These are phyloP conservation scores for Cephus pygmeus DNA, from an alignment of 2,888 invertebrate species.

Conservation along the genomic window DNA sequence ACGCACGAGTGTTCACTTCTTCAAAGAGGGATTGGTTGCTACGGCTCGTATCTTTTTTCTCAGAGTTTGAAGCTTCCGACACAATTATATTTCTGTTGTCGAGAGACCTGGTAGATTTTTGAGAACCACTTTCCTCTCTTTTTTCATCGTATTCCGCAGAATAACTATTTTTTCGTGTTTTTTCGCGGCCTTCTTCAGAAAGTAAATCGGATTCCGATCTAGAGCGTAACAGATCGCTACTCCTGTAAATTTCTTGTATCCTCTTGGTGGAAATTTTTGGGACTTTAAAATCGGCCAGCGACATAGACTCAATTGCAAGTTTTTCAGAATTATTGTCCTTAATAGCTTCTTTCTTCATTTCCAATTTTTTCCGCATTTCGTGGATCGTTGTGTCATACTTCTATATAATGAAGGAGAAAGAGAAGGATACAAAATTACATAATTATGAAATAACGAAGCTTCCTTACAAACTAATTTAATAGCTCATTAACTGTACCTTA, in stretches of 20 bases:
- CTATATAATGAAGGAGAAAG: constrained; percentile 32
- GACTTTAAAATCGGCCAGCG: constrained; percentile 59
- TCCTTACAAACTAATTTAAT: not conserved
- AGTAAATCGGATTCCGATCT: constrained; percentile 59
- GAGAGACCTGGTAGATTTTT: constrained; percentile 27
- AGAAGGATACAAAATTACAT: not conserved
- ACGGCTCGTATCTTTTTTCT: constrained; percentile 22
- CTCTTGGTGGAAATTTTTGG: constrained; percentile 62
- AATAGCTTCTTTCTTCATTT: constrained; percentile 46
- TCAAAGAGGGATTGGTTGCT: constrained; percentile 41
- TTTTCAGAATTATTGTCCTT: constrained; percentile 51
- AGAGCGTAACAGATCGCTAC: constrained; percentile 55
- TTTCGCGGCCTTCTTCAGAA: constrained; percentile 28
- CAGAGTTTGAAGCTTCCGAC: constrained; percentile 10
- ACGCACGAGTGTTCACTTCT: constrained; percentile 25
- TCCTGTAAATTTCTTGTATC: constrained; percentile 60
- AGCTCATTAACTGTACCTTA: constrained; percentile 41
- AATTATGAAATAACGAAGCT: not conserved
- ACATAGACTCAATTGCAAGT: constrained; percentile 58
- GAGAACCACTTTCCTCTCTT: constrained; percentile 18
- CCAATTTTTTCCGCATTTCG: constrained; percentile 62
- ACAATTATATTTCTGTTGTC: constrained; percentile 21
- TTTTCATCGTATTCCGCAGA: constrained; percentile 17
- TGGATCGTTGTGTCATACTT: constrained; percentile 62
- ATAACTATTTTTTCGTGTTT: constrained; percentile 12